phyloP scores from a whole-genome alignment of 2,888 invertebrate genomes.

The Epsilonema sp. region DNA sequence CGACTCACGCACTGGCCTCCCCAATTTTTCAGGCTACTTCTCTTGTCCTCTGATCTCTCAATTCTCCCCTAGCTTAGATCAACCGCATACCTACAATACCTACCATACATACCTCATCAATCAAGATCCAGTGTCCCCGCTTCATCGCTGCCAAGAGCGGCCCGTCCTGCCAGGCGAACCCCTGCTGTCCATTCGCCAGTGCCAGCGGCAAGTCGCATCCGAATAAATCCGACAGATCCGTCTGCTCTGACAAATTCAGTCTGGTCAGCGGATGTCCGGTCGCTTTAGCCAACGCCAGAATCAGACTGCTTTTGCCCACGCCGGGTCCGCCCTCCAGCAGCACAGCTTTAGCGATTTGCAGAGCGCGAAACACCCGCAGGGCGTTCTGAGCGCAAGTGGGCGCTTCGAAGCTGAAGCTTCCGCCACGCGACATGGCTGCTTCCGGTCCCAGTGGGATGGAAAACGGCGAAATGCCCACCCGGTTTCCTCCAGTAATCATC shows the following conservation, averaged over 20 bases:
- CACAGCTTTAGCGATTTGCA: constrained; percentile 58
- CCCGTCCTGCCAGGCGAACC: constrained; percentile 90
- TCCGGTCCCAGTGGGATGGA: too few relatives aligned
- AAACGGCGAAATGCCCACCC: too few relatives aligned
- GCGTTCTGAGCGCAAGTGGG: constrained; percentile 47
- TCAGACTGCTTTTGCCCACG: constrained; percentile 88
- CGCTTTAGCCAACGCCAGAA: constrained; percentile 63
- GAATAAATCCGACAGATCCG: constrained; percentile 91
- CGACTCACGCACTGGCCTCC: too few relatives aligned
- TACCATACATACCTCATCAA: constrained; percentile 91
- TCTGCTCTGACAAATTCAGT: constrained; percentile 95
- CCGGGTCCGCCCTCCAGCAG: constrained; percentile 83
- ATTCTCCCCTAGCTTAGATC: too few relatives aligned
- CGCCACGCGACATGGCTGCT: too few relatives aligned
- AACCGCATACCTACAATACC: too few relatives aligned
- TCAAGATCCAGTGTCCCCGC: constrained; percentile 77
- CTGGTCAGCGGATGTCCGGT: constrained; percentile 64
- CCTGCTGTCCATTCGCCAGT: constrained; percentile 48
- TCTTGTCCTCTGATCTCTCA: too few relatives aligned
- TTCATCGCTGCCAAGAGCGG: constrained; percentile 78
- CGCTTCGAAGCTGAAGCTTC: constrained; percentile 23
- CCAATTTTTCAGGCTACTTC: too few relatives aligned
- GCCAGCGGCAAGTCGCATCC: constrained; percentile 90
- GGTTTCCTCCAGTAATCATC: too few relatives aligned
- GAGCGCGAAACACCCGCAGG: constrained; percentile 58